These are phyloP conservation scores for Linyphia triangularis DNA, from an alignment of 2,888 invertebrate species.

Conservation along the genomic window DNA sequence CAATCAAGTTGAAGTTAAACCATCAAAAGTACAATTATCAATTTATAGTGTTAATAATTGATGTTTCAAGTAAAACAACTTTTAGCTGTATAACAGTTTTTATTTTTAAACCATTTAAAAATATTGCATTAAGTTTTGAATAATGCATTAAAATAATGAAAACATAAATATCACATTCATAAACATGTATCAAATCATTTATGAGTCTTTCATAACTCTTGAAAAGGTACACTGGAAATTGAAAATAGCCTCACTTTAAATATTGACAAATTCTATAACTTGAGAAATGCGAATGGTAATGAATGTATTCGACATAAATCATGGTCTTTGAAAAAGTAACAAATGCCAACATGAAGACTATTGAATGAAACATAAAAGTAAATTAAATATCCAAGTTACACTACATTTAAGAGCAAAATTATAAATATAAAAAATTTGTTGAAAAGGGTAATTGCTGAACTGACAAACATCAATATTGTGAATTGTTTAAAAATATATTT, in stretches of 20 bases:
- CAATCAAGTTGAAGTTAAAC: too few relatives aligned
- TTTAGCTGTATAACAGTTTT: conserved; percentile 60
- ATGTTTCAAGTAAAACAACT: background rate
- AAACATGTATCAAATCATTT: conserved; percentile 60
- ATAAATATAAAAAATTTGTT: too few relatives aligned
- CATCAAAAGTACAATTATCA: too few relatives aligned
- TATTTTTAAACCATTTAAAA: conserved; percentile 57
- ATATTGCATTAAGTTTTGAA: conserved; percentile 63
- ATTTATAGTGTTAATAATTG: too few relatives aligned
- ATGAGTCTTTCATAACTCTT: conserved; percentile 46
- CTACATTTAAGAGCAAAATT: too few relatives aligned
- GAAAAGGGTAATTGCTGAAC: too few relatives aligned
- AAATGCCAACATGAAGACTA: background rate
- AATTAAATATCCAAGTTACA: too few relatives aligned
- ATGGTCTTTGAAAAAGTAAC: background rate
- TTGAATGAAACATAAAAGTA: background rate
- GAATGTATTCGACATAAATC: conserved; percentile 14
- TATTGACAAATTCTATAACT: background rate
- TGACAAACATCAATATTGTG: too few relatives aligned
- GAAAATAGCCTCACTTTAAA: conserved; percentile 28
- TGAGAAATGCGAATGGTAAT: background rate
- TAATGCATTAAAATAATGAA: conserved; percentile 63
- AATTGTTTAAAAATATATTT: too few relatives aligned
- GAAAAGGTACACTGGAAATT: conserved; percentile 21
- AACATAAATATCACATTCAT: conserved; percentile 62